phyloP scores from a whole-genome alignment of 2,113 vertebrate genomes.

The Neomonachus schauinslandi region DNA sequence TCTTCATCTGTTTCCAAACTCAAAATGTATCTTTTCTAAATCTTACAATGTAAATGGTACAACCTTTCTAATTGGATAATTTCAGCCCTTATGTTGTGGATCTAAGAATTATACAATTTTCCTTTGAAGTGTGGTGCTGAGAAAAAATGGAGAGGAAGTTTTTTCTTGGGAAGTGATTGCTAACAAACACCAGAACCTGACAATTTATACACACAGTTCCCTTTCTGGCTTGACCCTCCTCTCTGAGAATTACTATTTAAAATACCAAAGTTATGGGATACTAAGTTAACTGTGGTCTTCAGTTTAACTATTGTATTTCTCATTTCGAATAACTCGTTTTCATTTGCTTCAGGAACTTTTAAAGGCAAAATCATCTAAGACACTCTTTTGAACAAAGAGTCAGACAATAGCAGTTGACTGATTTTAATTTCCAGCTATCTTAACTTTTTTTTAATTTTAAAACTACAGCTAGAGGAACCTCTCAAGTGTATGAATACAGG shows the following conservation, averaged over 20 bases:
- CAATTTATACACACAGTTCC: neutral
- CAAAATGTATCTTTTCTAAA: neutral
- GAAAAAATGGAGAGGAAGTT: conserved; percentile 2
- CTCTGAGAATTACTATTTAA: conserved; percentile 36
- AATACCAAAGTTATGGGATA: conserved; percentile 3
- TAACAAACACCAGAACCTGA: conserved; percentile 56
- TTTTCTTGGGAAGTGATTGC: conserved; percentile 23
- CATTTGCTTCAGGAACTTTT: conserved; percentile 1
- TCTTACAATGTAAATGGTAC: neutral
- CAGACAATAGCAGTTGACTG: neutral
- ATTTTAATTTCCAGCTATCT: conserved; percentile 35
- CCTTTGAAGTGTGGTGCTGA: conserved; percentile 47
- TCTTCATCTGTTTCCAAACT: conserved; percentile 44
- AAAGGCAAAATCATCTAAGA: neutral
- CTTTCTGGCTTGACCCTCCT: neutral
- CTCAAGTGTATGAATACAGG: conserved; percentile 5
- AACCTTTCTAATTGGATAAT: conserved; percentile 41
- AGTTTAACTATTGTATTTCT: conserved; percentile 52
- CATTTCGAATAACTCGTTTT: conserved; percentile 52
- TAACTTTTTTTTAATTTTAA: neutral
- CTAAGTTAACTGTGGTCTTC: conserved; percentile 42
- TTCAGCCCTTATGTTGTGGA: neutral
- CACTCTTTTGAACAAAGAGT: neutral
- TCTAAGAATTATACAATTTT: conserved; percentile 23
- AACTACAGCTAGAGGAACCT: neutral